Evolutionary conservation across 2,113 vertebrate genomes (phyloP).

Genomic region (Synodontis membranacea): DNA sequence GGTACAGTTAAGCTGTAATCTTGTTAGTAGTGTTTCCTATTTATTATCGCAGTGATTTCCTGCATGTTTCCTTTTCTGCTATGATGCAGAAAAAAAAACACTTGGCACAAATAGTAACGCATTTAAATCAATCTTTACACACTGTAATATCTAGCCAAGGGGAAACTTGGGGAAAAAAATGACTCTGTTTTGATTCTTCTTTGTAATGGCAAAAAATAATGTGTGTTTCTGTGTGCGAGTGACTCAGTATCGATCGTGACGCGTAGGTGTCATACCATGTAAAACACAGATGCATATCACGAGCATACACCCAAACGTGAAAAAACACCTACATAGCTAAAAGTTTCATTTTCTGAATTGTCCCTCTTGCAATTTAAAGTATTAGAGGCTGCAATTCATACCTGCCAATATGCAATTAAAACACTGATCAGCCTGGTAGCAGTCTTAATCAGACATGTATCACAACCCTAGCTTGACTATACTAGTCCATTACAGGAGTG

Average conservation of each 20-base stretch:
- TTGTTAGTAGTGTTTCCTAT: background rate
- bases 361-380: background rate
- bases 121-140: background rate
- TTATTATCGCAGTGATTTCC: background rate
- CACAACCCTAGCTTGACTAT: background rate
- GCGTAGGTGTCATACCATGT: constrained; percentile 34
- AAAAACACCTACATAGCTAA: background rate
- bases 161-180: background rate
- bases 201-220: constrained; percentile 15
- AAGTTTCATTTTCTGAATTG: background rate
- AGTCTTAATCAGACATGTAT: background rate
- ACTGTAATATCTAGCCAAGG: background rate
- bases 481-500: constrained; percentile 1
- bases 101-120: constrained; percentile 15
- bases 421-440: background rate
- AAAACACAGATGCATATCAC: constrained; percentile 32
- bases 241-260: constrained; percentile 45
- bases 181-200: background rate
- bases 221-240: constrained; percentile 15
- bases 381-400: background rate
- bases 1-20: background rate
- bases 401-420: background rate
- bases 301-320: constrained; percentile 13
- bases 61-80: constrained; percentile 14
- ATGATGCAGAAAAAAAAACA: constrained; percentile 34